phyloP scores from a whole-genome alignment of 2,888 invertebrate species.

The Orgyia antiqua region DNA sequence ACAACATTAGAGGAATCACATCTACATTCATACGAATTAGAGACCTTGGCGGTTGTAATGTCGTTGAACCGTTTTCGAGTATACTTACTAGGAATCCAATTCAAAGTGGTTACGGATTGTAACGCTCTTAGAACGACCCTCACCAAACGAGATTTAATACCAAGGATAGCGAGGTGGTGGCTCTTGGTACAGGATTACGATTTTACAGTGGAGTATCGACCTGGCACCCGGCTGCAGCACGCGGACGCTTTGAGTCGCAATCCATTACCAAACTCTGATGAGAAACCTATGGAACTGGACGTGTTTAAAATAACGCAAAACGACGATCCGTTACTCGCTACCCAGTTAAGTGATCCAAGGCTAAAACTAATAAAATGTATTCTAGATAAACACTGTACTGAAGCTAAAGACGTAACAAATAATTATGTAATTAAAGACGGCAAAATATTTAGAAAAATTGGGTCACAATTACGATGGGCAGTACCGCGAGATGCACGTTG shows the following conservation, averaged over 20 bases:
- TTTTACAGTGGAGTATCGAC: not conserved
- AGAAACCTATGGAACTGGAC: too few relatives aligned
- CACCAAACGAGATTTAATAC: too few relatives aligned
- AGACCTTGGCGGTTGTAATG: too few relatives aligned
- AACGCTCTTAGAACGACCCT: too few relatives aligned
- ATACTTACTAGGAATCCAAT: too few relatives aligned
- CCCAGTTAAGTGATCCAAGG: too few relatives aligned
- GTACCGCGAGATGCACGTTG: conserved; percentile 3
- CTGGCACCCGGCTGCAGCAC: not conserved
- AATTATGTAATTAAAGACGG: conserved; percentile 3
- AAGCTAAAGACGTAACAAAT: not conserved
- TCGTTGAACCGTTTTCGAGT: too few relatives aligned
- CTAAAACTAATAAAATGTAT: too few relatives aligned
- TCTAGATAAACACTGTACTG: not conserved
- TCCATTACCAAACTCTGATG: not conserved
- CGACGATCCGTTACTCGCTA: not conserved
- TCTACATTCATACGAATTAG: conserved; percentile 5
- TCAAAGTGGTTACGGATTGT: too few relatives aligned
- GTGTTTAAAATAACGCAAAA: conserved; percentile 1
- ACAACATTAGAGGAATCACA: conserved; percentile 8
- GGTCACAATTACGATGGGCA: conserved; percentile 3
- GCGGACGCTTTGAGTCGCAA: not conserved
- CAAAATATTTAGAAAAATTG: not conserved
- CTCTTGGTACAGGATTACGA: too few relatives aligned
- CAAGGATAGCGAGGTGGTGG: too few relatives aligned